Percentiles rank a stretch among this genome's conserved stretches.
phyloP scores from a whole-genome alignment of 37 sponge, comb jelly and placozoan species.

The Petrosia ficiformis region DNA sequence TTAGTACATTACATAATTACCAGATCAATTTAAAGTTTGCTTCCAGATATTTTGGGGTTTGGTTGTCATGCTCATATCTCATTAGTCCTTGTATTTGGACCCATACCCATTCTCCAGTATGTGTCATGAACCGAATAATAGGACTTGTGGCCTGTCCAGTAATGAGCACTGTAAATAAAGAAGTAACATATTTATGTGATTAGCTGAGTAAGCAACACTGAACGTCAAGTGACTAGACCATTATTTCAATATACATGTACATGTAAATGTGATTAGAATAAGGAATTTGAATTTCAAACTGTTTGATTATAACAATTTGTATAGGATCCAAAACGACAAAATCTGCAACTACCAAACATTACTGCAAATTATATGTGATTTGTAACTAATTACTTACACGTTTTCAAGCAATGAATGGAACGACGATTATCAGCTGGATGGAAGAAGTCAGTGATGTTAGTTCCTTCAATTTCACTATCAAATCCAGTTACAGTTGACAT shows the following conservation, averaged over 20 bases:
- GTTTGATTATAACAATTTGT: neutral
- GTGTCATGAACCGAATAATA: slow-evolving; percentile 54
- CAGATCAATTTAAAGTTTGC: slow-evolving; percentile 44
- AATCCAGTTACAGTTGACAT: slow-evolving; percentile 47
- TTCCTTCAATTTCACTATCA: slow-evolving; percentile 48
- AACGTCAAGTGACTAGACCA: too few species aligned
- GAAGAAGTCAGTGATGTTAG: slow-evolving; percentile 45
- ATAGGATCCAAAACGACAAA: too few species aligned
- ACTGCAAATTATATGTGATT: neutral
- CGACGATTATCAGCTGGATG: slow-evolving; percentile 54
- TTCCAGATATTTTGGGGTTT: slow-evolving; percentile 30
- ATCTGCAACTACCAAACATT: too few species aligned
- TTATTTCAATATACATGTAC: neutral
- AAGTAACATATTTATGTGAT: neutral
- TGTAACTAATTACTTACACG: slow-evolving; percentile 20
- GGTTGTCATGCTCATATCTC: slow-evolving; percentile 49
- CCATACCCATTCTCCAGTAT: slow-evolving; percentile 69
- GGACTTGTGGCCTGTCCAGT: slow-evolving; percentile 62
- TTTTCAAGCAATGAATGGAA: slow-evolving; percentile 17
- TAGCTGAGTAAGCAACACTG: neutral
- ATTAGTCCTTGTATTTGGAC: slow-evolving; percentile 55
- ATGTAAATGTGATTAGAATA: slow-evolving; percentile 7
- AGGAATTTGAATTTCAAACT: neutral
- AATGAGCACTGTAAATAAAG: slow-evolving; percentile 31
- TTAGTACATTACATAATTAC: slow-evolving; percentile 11